phyloP scores from a whole-genome alignment of 2,113 vertebrate genomes.

The Cryptomyrus ogoouensis region DNA sequence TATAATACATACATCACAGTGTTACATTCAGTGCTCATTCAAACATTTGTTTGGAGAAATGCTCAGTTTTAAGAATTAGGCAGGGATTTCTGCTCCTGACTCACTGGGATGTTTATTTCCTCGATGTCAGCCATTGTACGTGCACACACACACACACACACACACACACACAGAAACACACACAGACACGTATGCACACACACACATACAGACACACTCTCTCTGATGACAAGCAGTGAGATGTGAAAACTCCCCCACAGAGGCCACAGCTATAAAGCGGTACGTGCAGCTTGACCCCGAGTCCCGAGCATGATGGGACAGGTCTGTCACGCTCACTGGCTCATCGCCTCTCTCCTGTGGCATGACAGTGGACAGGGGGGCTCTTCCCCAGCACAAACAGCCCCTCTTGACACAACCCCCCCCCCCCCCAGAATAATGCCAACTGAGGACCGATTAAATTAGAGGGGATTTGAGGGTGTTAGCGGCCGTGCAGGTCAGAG shows the following conservation, averaged over 20 bases:
- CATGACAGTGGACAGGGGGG: neutral
- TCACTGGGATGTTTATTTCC: neutral
- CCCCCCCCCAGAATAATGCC: neutral
- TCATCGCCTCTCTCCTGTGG: neutral
- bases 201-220: neutral
- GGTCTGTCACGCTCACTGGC: neutral
- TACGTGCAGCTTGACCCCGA: neutral
- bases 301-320: neutral
- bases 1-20: neutral
- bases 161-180: neutral
- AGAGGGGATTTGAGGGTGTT: slow-evolving; percentile 7
- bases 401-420: neutral
- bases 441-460: neutral
- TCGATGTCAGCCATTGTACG: neutral
- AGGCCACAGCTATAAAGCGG: neutral
- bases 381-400: neutral
- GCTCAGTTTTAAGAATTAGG: neutral
- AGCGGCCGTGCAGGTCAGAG: neutral
- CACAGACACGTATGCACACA: neutral
- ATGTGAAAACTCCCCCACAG: neutral
- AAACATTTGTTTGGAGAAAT: slow-evolving; percentile 18
- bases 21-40: neutral
- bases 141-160: neutral
- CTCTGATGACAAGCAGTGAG: neutral
- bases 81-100: neutral